Percentiles rank a stretch among this genome's conserved stretches.
Evolutionary conservation across 2,113 vertebrate species (phyloP).

Genomic region (Probosciger aterrimus): DNA sequence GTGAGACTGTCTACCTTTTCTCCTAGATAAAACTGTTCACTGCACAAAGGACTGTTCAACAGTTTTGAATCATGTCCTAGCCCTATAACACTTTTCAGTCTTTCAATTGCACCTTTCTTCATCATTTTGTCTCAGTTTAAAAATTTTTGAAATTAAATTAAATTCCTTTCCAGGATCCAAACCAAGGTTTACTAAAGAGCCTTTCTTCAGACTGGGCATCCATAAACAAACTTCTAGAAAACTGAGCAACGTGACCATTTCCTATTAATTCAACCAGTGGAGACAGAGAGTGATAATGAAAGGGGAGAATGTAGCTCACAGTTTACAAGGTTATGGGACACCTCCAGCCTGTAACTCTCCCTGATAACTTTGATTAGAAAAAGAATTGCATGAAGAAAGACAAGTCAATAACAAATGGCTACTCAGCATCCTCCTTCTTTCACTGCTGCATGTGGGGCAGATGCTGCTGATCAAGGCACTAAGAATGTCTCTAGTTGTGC

Average conservation of each 20-base stretch:
- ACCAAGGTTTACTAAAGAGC: neutral
- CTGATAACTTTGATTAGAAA: neutral
- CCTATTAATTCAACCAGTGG: neutral
- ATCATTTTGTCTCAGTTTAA: neutral
- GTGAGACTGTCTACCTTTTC: neutral
- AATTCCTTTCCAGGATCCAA: neutral
- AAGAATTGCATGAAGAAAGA: neutral
- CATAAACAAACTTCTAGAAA: neutral
- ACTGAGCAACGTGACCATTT: neutral
- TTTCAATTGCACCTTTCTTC: neutral
- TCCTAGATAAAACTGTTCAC: neutral
- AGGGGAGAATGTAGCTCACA: neutral
- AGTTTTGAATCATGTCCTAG: neutral
- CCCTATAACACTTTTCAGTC: neutral
- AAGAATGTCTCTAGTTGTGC: neutral
- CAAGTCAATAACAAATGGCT: neutral
- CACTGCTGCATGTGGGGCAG: neutral
- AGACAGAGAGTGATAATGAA: neutral
- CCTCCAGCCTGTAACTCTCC: neutral
- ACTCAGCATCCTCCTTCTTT: neutral
- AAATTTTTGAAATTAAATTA: neutral
- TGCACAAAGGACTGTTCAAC: neutral
- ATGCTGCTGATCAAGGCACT: neutral
- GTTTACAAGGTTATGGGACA: neutral
- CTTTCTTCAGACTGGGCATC: neutral